phyloP scores from a whole-genome alignment of 2,113 vertebrate species.

The Corydoras sp. region DNA sequence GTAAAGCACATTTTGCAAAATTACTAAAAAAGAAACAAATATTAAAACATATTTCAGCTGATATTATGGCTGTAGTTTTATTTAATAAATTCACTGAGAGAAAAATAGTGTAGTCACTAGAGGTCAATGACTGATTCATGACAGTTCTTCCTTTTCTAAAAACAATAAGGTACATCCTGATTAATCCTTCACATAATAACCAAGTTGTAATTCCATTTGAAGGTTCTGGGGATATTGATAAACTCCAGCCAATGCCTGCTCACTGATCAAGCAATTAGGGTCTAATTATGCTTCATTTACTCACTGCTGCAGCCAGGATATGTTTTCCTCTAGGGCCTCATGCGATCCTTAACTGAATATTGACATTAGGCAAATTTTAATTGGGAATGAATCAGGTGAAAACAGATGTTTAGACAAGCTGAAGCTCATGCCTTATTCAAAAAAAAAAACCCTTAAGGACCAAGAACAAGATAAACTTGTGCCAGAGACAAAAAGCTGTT shows the following conservation, averaged over 20 bases:
- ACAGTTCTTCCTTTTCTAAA: constrained; percentile 44
- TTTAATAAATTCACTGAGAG: constrained; percentile 20
- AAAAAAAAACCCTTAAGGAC: constrained; percentile 18
- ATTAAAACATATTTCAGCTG: neutral
- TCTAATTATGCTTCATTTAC: constrained; percentile 65
- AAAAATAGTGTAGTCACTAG: constrained; percentile 49
- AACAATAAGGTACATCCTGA: constrained; percentile 62
- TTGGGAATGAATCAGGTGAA: constrained; percentile 57
- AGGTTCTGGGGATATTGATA: constrained; percentile 67
- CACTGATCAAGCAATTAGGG: constrained; percentile 70
- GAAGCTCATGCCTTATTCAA: constrained; percentile 13
- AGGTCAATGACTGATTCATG: constrained; percentile 52
- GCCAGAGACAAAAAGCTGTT: constrained; percentile 21
- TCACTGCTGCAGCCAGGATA: constrained; percentile 55
- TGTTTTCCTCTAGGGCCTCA: constrained; percentile 59
- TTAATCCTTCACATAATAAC: constrained; percentile 59
- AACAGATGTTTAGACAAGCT: constrained; percentile 30
- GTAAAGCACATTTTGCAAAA: neutral
- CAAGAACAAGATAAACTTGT: constrained; percentile 32
- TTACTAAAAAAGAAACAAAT: neutral
- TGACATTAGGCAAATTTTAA: constrained; percentile 58
- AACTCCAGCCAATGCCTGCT: constrained; percentile 59
- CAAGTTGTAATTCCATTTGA: constrained; percentile 58
- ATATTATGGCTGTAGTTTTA: neutral
- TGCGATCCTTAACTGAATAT: constrained; percentile 50